Conservation (phyloP, 2,113 vertebrate species). For the Saguinus imperator region DNA sequence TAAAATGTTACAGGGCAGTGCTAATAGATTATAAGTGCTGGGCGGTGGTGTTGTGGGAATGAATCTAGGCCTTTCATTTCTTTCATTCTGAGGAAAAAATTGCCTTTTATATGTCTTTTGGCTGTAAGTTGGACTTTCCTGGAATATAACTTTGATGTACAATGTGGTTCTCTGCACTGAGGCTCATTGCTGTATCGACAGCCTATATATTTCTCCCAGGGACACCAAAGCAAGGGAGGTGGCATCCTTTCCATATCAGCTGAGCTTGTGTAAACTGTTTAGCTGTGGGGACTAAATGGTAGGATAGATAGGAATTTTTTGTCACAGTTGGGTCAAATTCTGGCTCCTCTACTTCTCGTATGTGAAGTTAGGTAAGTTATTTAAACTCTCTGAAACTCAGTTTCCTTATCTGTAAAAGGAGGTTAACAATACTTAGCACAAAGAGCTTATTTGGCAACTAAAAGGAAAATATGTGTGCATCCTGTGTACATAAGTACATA, state of each 20-base stretch:
- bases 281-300: background rate
- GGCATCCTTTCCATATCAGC: background rate
- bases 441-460: background rate
- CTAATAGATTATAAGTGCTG: constrained; percentile 2
- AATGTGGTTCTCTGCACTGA: background rate
- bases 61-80: background rate
- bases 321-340: background rate
- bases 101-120: background rate
- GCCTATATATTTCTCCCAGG: background rate
- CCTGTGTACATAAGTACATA: background rate
- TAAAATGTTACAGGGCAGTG: background rate
- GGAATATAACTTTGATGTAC: background rate
- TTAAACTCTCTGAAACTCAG: background rate
- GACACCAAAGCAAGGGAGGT: background rate
- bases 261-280: background rate
- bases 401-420: constrained; percentile 4
- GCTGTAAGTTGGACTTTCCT: background rate
- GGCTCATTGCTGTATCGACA: background rate
- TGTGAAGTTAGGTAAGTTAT: background rate
- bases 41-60: background rate
- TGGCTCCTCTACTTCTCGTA: background rate
- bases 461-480: background rate
- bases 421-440: background rate
- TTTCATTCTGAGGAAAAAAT: constrained; percentile 16
- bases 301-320: background rate